Evolutionary conservation across 1,140 invertebrate species (phyloP).

Genomic region (Antheraea pernyi): DNA sequence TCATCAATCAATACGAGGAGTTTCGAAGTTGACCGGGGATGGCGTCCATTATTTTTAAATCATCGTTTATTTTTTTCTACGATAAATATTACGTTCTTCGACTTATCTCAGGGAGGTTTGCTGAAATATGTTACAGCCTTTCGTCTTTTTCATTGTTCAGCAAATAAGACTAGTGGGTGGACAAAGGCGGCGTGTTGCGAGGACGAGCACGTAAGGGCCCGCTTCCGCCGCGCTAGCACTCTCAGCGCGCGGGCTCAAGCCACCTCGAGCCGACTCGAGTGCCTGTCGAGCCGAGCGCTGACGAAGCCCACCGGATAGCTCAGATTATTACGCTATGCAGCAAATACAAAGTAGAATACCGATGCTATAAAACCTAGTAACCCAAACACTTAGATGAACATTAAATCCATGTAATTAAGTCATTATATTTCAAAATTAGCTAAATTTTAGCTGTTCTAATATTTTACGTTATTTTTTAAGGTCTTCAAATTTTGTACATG

Average conservation of each 20-base stretch:
- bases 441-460: too few species aligned
- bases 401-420: too few species aligned
- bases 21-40: slow-evolving; percentile 46
- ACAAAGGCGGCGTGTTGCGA: slow-evolving; percentile 72
- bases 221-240: slow-evolving; percentile 74
- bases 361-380: background rate
- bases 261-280: slow-evolving; percentile 52
- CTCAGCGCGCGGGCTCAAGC: slow-evolving; percentile 46
- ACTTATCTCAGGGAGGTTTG: slow-evolving; percentile 34
- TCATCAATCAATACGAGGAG: slow-evolving; percentile 69
- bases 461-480: too few species aligned
- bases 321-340: slow-evolving; percentile 62
- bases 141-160: slow-evolving; percentile 75
- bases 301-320: slow-evolving; percentile 71
- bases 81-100: slow-evolving; percentile 40
- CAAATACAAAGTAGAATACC: background rate
- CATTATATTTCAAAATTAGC: too few species aligned
- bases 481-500: too few species aligned
- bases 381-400: background rate
- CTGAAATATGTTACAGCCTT: slow-evolving; percentile 60
- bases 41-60: slow-evolving; percentile 47
- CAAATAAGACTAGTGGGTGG: slow-evolving; percentile 75
- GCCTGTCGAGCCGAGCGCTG: slow-evolving; percentile 64
- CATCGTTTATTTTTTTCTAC: slow-evolving; percentile 41
- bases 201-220: slow-evolving; percentile 69